Base-by-base conservation (phyloP, 1,140 invertebrate species). In the Coboldia fuscipes region DNA sequence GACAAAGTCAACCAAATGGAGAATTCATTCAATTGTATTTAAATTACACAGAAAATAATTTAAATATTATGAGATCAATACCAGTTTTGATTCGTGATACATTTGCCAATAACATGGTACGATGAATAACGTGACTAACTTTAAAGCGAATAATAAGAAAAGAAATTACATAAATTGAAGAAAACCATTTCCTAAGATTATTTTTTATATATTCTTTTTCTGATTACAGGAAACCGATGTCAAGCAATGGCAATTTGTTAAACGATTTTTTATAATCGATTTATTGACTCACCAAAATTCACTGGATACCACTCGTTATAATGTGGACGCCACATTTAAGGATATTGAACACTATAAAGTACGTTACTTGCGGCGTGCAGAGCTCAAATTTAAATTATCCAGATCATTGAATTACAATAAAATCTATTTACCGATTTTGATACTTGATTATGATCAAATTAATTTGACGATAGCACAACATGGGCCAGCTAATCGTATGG, bases 181-280 rank as follows among this genome's bases (percentile, higher is more conserved):
- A 40, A 37, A 23, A 33, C 27, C 36, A 37, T 30, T 38, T 35
- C 27, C 10, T 23, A 14, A 16, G 14, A 13, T 13, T 22, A 27
- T 15, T 34, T 33, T 21, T 15, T 34, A 27, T 37, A 28, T 19
- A 15, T 36, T 30, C 24, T 19, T 12, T 26, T 27, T 20, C 13
- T 41, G 37, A 37, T 39, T 24, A 2, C 23, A 50, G 45, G 39
- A 60, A 48, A 48, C 45, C 7, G 58, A 66, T 41, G 44, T 48
- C 40, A 60, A 61, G 21, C 53, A 66, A 26, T 68, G 69, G 68
- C 61, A 68, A 37, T 44, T 81, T 13, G 64, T 70, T 0, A 57
- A 67, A 35, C 62, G 75, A 37, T 76, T 79, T 46, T 76, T 80
- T 45, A 40, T 77, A 3, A 57, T 76, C 20, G 70, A 79, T 40